phyloP scores from a whole-genome alignment of 1,140 invertebrate species.

The Listronotus oregonensis region DNA sequence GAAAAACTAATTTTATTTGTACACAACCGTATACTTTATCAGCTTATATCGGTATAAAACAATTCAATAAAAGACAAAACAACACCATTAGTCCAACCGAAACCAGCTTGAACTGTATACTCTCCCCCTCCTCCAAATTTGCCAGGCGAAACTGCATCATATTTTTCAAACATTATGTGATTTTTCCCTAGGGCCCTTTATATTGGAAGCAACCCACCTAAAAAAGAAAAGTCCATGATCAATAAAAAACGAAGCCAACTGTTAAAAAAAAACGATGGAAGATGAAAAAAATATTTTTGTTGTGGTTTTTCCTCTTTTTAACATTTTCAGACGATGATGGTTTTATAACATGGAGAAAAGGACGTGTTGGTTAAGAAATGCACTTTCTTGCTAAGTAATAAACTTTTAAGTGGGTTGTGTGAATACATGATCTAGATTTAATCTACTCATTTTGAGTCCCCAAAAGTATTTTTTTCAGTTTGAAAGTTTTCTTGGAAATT shows the following conservation, averaged over 20 bases:
- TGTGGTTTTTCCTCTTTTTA: too few relatives aligned
- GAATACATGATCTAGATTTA: too few relatives aligned
- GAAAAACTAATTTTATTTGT: too few relatives aligned
- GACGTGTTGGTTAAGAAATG: too few relatives aligned
- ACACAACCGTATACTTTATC: too few relatives aligned
- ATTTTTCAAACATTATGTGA: slow-evolving; percentile 86
- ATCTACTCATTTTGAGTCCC: too few relatives aligned
- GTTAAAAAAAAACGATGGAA: not conserved
- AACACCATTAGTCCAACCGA: slow-evolving; percentile 95
- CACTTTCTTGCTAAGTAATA: too few relatives aligned
- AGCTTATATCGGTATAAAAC: slow-evolving; percentile 33
- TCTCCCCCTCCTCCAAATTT: slow-evolving; percentile 85
- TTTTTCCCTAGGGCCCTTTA: slow-evolving; percentile 59
- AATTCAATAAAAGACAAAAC: slow-evolving; percentile 36
- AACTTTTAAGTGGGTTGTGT: too few relatives aligned
- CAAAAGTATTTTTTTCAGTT: too few relatives aligned
- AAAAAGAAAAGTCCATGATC: slow-evolving; percentile 44
- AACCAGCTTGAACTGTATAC: slow-evolving; percentile 86
- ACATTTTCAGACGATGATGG: too few relatives aligned
- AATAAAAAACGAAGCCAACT: not conserved
- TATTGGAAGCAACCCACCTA: slow-evolving; percentile 77
- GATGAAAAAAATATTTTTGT: slow-evolving; percentile 41
- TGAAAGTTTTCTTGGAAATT: too few relatives aligned
- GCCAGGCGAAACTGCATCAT: slow-evolving; percentile 73
- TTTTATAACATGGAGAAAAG: too few relatives aligned